These are phyloP conservation scores for Protobothrops mucrosquamatus DNA, from an alignment of 2,113 vertebrate species.

Conservation along the genomic window DNA sequence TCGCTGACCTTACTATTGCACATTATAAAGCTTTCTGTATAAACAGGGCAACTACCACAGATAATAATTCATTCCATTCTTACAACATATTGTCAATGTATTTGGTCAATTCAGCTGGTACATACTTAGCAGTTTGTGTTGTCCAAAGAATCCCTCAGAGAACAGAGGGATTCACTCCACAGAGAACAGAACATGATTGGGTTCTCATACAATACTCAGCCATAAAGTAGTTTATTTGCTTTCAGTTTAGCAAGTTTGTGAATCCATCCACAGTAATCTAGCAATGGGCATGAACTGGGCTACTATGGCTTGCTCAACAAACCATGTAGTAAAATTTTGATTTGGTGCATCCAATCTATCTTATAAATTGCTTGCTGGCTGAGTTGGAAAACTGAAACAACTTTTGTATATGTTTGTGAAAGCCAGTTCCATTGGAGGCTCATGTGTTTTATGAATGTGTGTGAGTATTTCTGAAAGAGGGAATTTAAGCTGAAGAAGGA, in stretches of 20 bases:
- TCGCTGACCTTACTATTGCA: accelerated
- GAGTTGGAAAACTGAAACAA: neutral
- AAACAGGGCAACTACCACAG: neutral
- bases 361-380: neutral
- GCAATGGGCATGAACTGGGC: neutral
- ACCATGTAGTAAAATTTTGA: neutral
- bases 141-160: conserved; percentile 5
- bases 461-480: neutral
- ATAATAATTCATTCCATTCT: neutral
- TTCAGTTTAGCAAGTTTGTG: neutral
- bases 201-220: neutral
- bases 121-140: neutral
- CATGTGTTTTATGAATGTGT: neutral
- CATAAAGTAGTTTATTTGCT: neutral
- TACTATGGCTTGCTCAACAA: neutral
- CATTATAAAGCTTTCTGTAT: neutral
- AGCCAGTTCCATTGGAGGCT: neutral
- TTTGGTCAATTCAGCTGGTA: neutral
- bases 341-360: neutral
- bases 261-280: neutral
- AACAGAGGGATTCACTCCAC: neutral
- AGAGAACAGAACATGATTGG: neutral
- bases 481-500: neutral
- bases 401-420: neutral
- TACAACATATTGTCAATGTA: conserved; percentile 19